Percentiles rank a stretch among this genome's conserved stretches.
Evolutionary conservation across 1,140 invertebrate species (phyloP).

Genomic region (Hycleus cichorii): DNA sequence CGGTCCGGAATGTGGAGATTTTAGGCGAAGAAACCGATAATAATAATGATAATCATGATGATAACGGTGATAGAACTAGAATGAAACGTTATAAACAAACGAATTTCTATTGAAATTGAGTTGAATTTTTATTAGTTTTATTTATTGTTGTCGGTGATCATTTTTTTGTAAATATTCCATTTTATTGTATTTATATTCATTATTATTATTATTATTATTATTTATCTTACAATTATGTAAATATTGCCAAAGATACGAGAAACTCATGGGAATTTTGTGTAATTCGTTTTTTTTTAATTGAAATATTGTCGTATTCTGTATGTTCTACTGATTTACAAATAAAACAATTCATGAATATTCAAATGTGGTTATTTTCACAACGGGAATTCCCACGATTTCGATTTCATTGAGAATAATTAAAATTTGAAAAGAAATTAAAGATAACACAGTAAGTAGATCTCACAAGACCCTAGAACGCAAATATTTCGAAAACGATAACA

Average conservation of each 20-base stretch:
- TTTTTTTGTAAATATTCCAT: conserved; percentile 11
- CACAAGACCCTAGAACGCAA: no score
- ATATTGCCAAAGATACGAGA: conserved; percentile 28
- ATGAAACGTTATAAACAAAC: conserved; percentile 27
- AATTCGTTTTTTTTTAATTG: conserved; percentile 17
- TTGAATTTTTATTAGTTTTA: no score
- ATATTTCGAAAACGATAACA: no score
- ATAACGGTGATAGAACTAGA: conserved; percentile 8
- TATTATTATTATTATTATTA: not conserved
- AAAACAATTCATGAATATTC: conserved; percentile 23
- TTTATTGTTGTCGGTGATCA: not conserved
- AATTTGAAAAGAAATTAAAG: no score
- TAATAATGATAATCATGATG: not conserved
- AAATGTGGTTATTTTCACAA: conserved; percentile 9
- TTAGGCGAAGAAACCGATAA: conserved; percentile 46
- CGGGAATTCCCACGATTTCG: not conserved
- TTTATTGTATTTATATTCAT: not conserved
- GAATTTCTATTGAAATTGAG: no score
- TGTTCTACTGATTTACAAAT: conserved; percentile 14
- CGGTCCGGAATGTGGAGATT: conserved; percentile 53
- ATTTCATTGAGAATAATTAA: no score
- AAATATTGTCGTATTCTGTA: conserved; percentile 18
- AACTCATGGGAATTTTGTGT: not conserved
- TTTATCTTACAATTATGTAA: conserved; percentile 20
- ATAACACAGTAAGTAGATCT: no score